These are phyloP conservation scores for Nycticryphes semicollaris DNA, from an alignment of 2,113 vertebrate species.

Conservation along the genomic window DNA sequence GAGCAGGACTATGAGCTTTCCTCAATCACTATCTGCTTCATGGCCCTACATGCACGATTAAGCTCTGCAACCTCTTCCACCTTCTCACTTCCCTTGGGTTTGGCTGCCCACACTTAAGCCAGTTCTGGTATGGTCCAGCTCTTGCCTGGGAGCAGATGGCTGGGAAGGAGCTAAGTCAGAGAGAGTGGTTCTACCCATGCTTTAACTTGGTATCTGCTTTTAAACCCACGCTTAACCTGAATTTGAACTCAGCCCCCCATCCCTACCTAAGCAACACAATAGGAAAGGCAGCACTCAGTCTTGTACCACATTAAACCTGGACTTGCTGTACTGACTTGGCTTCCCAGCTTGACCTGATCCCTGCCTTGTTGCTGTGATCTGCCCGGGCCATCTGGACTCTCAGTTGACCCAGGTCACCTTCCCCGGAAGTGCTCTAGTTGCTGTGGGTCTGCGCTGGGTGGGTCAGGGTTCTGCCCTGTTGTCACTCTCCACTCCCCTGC, in stretches of 20 bases:
- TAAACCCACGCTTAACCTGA: neutral
- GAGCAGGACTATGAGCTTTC: neutral
- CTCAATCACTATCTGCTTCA: neutral
- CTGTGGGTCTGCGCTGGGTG: rapidly evolving
- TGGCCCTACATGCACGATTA: neutral
- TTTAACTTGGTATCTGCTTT: neutral
- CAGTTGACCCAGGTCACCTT: rapidly evolving
- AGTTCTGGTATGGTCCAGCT: neutral
- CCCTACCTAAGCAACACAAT: no score
- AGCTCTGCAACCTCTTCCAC: neutral
- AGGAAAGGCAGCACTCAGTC: neutral
- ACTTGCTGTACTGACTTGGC: neutral
- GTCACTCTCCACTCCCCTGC: neutral
- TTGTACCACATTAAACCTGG: neutral
- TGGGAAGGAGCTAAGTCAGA: neutral
- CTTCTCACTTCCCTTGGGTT: neutral
- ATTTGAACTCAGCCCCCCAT: neutral
- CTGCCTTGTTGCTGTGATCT: neutral
- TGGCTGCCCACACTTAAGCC: neutral
- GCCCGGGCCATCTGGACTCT: neutral
- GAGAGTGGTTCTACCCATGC: neutral
- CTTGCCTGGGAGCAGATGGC: neutral
- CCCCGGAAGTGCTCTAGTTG: neutral
- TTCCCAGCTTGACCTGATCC: neutral
- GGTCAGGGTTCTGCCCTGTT: neutral